Evolutionary conservation across 2,797 vertebrate species (phyloP), one percentile per base, ranked within the genome.

Genomic region (Enteromius thamalakanensis): DNA sequence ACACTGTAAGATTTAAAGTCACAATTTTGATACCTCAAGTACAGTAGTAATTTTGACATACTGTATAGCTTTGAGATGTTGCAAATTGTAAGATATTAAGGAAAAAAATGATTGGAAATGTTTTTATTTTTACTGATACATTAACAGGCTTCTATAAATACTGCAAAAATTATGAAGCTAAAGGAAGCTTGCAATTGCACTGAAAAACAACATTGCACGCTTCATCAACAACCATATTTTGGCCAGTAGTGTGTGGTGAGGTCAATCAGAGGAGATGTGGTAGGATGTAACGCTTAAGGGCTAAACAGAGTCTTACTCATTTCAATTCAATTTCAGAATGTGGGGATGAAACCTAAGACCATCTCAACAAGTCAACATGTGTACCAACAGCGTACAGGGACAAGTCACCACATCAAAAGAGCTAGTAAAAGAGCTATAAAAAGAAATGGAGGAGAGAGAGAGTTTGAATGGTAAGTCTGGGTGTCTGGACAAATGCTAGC

Each of bases 251-350:
- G 40, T 26, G 9, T 72, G 58, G 26, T 49, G 42, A 81, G 58
- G 55, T 62, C 53, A 58, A 80, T 64, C 26, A 49, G 29, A 64
- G 55, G 45, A 72, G 69, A 81, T 64, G 60, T 65, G 55, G 26
- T 62, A 62, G 14, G 53, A 82, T 82, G 71, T 75, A 26, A 81
- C 1, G 79, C 80, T 55, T 49, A 53, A 62, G 71, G 71, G 80
- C 80, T 67, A 65, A 82, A 76, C 80, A 67, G 60, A 55, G 34
- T 55, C 80, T 76, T 68, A 51, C 58, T 75, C 70, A 76, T 82
- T 76, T 82, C 80, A 74, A 60, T 64, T 67, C 71, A 82, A 82
- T 76, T 82, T 76, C 32, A 29, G 72, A 67, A 82, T 42, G 60
- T 65, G 60, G 32, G 34, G 62, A 67, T 67, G 45, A 76, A 51